Base-by-base conservation (phyloP, 2,797 vertebrate species). In the Amphiprion clarkii region DNA sequence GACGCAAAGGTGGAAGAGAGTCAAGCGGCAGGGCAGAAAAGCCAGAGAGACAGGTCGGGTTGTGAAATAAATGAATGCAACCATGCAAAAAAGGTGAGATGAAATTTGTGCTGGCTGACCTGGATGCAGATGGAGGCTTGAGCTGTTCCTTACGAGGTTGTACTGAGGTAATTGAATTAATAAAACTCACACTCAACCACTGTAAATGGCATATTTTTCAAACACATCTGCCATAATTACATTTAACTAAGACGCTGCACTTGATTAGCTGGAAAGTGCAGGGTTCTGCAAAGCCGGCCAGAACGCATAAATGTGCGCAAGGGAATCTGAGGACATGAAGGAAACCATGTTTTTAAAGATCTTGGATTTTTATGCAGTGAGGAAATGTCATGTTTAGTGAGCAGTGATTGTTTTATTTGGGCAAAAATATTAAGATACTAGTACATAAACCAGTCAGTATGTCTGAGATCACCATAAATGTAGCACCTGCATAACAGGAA, bases 1-100 rank as follows among this genome's bases (percentile, higher is more conserved):
- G 75, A 89, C 86, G 86, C 63, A 49, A 71, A 67, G 87, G 85
- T 88, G 67, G 69, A 48, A 19, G 72, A 56, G 66, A 74, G 79
- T 36, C 0, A 13, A 79, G 84, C 73, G 21, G 44, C 72, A 52
- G 78, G 65, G 76, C 77, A 76, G 83, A 84, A 87, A 83, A 89
- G 73, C 67, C 63, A 54, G 49, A 76, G 42, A 86, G 78, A 82
- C 84, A 61, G 84, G 67, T 74, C 68, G 62, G 74, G 65, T 69
- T 76, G 81, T 21, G 63, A 71, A 67, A 77, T 69, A 54, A 82
- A 76, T 57, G 21, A 74, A 78, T 7, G 65, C 69, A 81, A 48
- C 76, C 73, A 76, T 75, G 87, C 79, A 76, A n/a, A 52, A 68
- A 58, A 67, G 75, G 83, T 71, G 74, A 77, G 75, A 63, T 59